Evolutionary conservation across 2,888 invertebrate genomes (phyloP), one percentile per base, ranked within the genome.

Genomic region (Eurytoma adleriae): DNA sequence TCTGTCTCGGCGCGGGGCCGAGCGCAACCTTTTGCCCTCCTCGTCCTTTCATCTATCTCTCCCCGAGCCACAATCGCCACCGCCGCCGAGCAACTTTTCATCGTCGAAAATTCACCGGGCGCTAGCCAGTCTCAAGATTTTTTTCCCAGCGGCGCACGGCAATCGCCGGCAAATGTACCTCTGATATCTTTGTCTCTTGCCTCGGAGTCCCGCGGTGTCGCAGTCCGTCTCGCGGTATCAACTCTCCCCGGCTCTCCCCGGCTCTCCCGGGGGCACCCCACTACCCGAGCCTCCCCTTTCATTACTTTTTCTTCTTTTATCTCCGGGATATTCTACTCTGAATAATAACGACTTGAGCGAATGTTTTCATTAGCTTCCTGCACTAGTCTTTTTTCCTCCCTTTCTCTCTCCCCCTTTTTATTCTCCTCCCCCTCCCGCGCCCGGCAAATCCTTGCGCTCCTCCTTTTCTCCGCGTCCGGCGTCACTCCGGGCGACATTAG

Each of bases 321-420:
- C 70, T 69, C 48, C 40, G 20, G 74, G 66, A 74, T 75, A 71
- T 79, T 71, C 69, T 79, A 70, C 69, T 70, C 70, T 16, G 74
- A 70, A 74, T 78, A 73, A 78, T 73, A 81, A 82, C 70, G 78
- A 74, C 78, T 78, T 69, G 76, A 72, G 68, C 64, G 78, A 79
- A 72, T 70, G 66, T 71, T 70, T 77, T 74, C 69, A 79, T 69
- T 79, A 64, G 62, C 57, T 68, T 68, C 54, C 20, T 24, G 7
- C 68, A 16, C 27, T 20, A 3, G 27, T 10, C 48, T n/a, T 14
- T 30, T 27, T 67, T 16, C 7, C 13, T 48, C 3, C 50, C 2
- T 24, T 16, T 24, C 14, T 52, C 24, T 2, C 52, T 52, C 13
- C 54, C 30, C 40, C 10, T 10, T 40, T 10, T 40, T 40, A 30